Percentiles rank a stretch among this genome's conserved stretches.
These are phyloP conservation scores for Harpalus rufipes DNA, from an alignment of 2,888 invertebrate species.

Conservation along the genomic window DNA sequence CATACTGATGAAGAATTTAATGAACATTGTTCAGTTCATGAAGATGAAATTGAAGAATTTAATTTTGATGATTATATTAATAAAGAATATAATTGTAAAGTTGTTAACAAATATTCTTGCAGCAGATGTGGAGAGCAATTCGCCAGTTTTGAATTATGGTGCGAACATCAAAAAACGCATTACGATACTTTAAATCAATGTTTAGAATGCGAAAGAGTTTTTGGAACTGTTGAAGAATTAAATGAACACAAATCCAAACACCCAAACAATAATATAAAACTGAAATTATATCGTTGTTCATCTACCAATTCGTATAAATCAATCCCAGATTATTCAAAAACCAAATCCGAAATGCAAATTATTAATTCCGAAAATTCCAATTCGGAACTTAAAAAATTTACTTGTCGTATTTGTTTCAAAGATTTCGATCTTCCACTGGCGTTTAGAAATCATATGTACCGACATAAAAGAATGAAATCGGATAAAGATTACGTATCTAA, in stretches of 20 bases:
- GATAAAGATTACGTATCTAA: neutral
- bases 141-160: slow-evolving; percentile 73
- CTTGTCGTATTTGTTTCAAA: slow-evolving; percentile 31
- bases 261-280: slow-evolving; percentile 78
- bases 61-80: slow-evolving; percentile 31
- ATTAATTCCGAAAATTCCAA: neutral
- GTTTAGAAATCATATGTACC: neutral
- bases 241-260: slow-evolving; percentile 81
- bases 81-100: slow-evolving; percentile 13
- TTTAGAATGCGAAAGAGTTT: slow-evolving; percentile 81
- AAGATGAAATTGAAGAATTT: slow-evolving; percentile 16
- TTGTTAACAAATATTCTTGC: slow-evolving; percentile 59
- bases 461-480: neutral
- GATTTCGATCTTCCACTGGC: neutral
- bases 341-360: neutral
- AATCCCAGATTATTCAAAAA: slow-evolving; percentile 78
- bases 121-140: slow-evolving; percentile 68
- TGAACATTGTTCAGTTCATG: slow-evolving; percentile 47
- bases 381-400: slow-evolving; percentile 4
- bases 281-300: slow-evolving; percentile 84
- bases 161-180: slow-evolving; percentile 77
- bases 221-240: slow-evolving; percentile 80
- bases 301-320: slow-evolving; percentile 81
- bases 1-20: slow-evolving; percentile 45
- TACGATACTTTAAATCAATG: slow-evolving; percentile 81